These are phyloP conservation scores for Catharus fuscescens DNA, from an alignment of 2,113 vertebrate genomes.

Conservation along the genomic window DNA sequence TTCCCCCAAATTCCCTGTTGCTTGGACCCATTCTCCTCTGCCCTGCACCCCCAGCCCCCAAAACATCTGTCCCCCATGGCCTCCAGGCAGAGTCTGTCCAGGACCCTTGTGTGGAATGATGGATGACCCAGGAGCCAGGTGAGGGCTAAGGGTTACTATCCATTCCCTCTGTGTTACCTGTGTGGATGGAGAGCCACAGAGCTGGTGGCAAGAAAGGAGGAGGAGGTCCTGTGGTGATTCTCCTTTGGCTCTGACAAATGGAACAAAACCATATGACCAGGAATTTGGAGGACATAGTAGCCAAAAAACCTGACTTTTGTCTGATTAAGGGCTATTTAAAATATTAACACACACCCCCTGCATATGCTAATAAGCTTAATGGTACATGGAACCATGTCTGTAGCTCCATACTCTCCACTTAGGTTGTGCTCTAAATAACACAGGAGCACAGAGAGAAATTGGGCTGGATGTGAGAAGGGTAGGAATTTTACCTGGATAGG, in stretches of 20 bases:
- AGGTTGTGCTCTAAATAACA: neutral
- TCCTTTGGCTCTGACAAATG: neutral
- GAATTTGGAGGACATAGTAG: neutral
- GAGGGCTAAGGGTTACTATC: neutral
- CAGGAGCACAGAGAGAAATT: neutral
- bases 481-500: neutral
- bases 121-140: neutral
- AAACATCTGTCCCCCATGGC: neutral
- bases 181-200: neutral
- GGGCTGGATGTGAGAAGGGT: neutral
- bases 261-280: neutral
- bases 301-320: neutral
- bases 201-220: neutral
- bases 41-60: neutral
- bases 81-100: neutral
- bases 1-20: neutral
- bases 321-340: neutral
- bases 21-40: neutral
- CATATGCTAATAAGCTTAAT: neutral
- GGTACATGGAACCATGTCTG: accelerated
- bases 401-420: neutral
- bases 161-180: neutral
- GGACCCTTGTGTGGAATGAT: neutral
- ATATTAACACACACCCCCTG: neutral
- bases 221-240: neutral